Conservation (phyloP, 2,888 invertebrate genomes). For the Endomychus coccineus region DNA sequence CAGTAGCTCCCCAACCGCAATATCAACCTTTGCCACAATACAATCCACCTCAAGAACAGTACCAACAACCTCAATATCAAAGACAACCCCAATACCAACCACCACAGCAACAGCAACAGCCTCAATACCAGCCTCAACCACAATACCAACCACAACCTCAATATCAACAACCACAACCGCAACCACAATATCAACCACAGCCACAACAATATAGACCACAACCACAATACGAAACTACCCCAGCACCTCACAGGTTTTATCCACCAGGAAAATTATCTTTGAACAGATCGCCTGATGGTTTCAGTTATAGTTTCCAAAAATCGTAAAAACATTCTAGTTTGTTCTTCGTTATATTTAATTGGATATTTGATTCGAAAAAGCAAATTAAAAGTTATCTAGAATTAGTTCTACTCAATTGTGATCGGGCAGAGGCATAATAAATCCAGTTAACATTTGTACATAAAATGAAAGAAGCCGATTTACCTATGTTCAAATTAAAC, state of each 20-base stretch:
- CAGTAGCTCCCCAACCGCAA: slow-evolving; percentile 54
- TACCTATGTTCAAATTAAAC: too few species aligned
- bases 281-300: slow-evolving; percentile 82
- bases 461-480: too few species aligned
- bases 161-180: slow-evolving; percentile 45
- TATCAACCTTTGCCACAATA: slow-evolving; percentile 48
- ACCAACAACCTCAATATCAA: slow-evolving; percentile 40
- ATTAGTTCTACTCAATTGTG: too few species aligned
- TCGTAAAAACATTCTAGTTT: slow-evolving; percentile 36
- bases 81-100: slow-evolving; percentile 35
- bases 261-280: slow-evolving; percentile 80
- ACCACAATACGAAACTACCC: slow-evolving; percentile 52
- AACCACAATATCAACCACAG: slow-evolving; percentile 43
- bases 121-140: slow-evolving; percentile 39
- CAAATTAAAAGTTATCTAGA: too few species aligned
- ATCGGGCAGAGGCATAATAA: too few species aligned
- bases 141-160: slow-evolving; percentile 43
- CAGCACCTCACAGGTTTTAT: slow-evolving; percentile 66
- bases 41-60: slow-evolving; percentile 44
- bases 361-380: too few species aligned
- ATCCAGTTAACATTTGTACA: too few species aligned
- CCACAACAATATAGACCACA: slow-evolving; percentile 41
- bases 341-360: too few species aligned
- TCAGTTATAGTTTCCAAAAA: slow-evolving; percentile 78
- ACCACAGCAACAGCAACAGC: slow-evolving; percentile 42